A percentile compares a stretch with the other conserved stretches of the same genome.
Conservation (phyloP, 1,140 invertebrate species). For the Neodiprion lecontei region DNA sequence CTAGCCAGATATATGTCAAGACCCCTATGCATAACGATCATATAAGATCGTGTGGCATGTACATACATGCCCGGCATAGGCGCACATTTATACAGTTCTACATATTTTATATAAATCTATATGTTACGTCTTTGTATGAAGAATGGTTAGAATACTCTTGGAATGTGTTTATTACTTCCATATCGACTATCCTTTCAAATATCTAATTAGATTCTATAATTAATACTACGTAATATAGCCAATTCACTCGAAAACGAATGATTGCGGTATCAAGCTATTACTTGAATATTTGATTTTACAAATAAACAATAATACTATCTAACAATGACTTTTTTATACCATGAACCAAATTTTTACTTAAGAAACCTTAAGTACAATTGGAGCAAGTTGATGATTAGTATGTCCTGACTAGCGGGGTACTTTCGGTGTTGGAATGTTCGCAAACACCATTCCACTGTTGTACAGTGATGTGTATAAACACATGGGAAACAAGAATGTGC, state of each 20-base stretch:
- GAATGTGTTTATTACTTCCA: slow-evolving; percentile 3
- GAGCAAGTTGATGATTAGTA: background rate
- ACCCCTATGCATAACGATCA: too few relatives aligned
- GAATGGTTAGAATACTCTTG: background rate
- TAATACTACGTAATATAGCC: background rate
- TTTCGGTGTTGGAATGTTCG: background rate
- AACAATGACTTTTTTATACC: background rate
- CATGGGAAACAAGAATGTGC: background rate
- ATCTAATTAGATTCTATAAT: background rate
- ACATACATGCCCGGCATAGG: too few relatives aligned
- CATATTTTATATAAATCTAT: too few relatives aligned
- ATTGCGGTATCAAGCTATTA: background rate
- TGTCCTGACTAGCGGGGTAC: background rate
- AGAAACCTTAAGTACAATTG: background rate
- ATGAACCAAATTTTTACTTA: background rate
- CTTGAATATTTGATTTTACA: too few relatives aligned
- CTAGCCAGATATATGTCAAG: too few relatives aligned
- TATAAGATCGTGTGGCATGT: too few relatives aligned
- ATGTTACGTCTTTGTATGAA: too few relatives aligned
- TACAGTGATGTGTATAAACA: too few relatives aligned
- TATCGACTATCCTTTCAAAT: background rate
- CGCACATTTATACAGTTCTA: too few relatives aligned
- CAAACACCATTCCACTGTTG: background rate
- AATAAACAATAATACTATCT: background rate
- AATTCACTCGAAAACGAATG: background rate